Base-by-base conservation (phyloP, 2,888 invertebrate species). In the Volucella bombylans region DNA sequence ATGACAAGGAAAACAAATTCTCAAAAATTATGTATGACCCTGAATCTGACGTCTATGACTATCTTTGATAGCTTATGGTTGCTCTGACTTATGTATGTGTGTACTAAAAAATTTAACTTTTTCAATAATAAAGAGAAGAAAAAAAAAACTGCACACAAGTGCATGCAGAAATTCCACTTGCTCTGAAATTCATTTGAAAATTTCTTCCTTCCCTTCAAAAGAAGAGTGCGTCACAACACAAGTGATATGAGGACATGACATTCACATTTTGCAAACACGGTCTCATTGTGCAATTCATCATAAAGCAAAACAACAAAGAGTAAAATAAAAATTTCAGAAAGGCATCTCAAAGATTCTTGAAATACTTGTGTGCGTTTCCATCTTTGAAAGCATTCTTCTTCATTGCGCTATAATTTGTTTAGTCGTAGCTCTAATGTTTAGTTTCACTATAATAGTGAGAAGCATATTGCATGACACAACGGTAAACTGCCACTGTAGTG, bases 401-500 rank as follows among this genome's bases (percentile, higher is more conserved):
- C n/a, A 41, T 4, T 55, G 62, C 62, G 47, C 43, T 55, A 65
- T 68, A 73, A 68, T 73, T 73, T 80, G 55, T 62, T 80, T 76
- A 59, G 52, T 31, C 31, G 31, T 14, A 14, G 10, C 41, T 10
- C 41, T 65, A 31, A 23, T 59, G 57, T 45, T 50, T 23, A 57
- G 31, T 52, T 77, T 55, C 64, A 38, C 31, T 47, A 59, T 49
- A 38, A 45, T 15, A 45, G 23, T 31, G 41, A n/a, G 12, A 41
- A 61, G 14, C 14, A 64, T 11, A 15, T 18, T 54, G 57, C 64
- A 52, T 50, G 41, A 41, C 54, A 65, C 45, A 83, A 83, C 74
- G 69, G 83, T 74, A 74, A 79, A 69, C 57, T 72, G 73, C 74
- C 69, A 80, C 74, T 41, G 69, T 50, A 65, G 67, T 54, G 59